Percentiles rank a stretch among this genome's conserved stretches.
Conservation (phyloP, 2,888 invertebrate genomes). For the Eupithecia insigniata region DNA sequence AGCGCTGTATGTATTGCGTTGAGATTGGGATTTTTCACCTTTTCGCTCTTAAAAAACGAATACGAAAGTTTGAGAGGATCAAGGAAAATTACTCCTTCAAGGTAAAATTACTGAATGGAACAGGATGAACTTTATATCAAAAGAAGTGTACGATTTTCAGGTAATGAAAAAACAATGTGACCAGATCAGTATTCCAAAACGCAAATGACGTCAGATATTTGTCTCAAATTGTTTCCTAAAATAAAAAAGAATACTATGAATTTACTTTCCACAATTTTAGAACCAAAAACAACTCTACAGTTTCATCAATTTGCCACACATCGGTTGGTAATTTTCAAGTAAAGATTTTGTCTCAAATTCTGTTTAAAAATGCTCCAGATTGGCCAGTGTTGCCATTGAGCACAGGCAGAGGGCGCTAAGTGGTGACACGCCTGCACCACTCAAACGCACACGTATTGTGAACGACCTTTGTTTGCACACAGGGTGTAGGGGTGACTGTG, state of each 20-base stretch:
- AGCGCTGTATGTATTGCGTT: background rate
- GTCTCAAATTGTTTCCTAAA: too few species aligned
- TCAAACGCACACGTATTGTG: conserved; percentile 25
- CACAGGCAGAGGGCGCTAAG: conserved; percentile 10
- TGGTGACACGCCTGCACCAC: conserved; percentile 19
- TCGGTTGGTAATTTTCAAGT: too few species aligned
- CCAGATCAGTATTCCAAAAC: too few species aligned
- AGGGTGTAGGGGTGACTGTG: conserved; percentile 3
- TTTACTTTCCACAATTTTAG: background rate
- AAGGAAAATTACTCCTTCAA: background rate
- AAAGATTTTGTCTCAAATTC: background rate
- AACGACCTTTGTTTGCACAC: conserved; percentile 29
- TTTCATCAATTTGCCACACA: background rate
- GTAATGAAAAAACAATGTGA: too few species aligned
- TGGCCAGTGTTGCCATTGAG: background rate
- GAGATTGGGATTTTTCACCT: background rate
- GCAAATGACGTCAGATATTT: too few species aligned
- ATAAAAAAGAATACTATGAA: background rate
- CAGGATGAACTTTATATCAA: background rate
- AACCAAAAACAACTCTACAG: background rate
- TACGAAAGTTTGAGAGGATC: background rate
- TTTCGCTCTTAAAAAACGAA: too few species aligned
- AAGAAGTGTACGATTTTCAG: too few species aligned
- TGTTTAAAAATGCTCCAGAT: background rate
- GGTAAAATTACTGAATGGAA: background rate